Base-by-base conservation (phyloP, 2,888 invertebrate genomes). In the Drosophila mayaguana region DNA sequence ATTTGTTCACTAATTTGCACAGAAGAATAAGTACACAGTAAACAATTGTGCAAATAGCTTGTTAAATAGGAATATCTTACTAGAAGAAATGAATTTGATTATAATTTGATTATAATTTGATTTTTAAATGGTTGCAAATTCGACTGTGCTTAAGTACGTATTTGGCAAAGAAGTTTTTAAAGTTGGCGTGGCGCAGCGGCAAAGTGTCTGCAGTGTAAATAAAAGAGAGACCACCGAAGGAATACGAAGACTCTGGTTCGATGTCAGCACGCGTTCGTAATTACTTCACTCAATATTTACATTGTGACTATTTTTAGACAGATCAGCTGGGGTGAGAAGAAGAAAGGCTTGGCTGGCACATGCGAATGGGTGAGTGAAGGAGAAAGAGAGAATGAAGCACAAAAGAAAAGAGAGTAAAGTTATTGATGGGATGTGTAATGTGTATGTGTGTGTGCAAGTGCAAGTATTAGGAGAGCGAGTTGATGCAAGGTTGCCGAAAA, bases 1-100 rank as follows among this genome's bases (percentile, higher is more conserved):
- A 77, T 80, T 74, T 60, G 65, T 53, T 72, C 53, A 54, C 64
- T 77, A 71, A 73, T 72, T 69, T 16, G 46, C 68, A 40, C 20
- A 11, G 5, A 22, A 40, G 8, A 25, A 59, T 14, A 59, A 9
- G 0, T 20, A 28, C 36, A 48, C 38, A 7, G 28, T 0, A 18
- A 22, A 25, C 34, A 36, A 46, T 25, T 22, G 8, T 25, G 20
- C 18, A 2, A 5, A 11, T 25, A 2, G 3, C 25, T 40, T 25
- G 3, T n/a, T 7, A 54, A 14, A n/a, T 54, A 14, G 25, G 1
- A 28, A 18, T 0, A 16, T n/a, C 25, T n/a, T 28, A n/a, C n/a
- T n/a, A n/a, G 2, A 25, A 46, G 25, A 11, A 1, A 12, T 12
- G 28, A 28, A 28, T 48, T 18, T n/a, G 5, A 28, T 28, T 6